These are phyloP conservation scores for Asteroscopus sphinx DNA, from an alignment of 2,888 invertebrate species.

Conservation along the genomic window DNA sequence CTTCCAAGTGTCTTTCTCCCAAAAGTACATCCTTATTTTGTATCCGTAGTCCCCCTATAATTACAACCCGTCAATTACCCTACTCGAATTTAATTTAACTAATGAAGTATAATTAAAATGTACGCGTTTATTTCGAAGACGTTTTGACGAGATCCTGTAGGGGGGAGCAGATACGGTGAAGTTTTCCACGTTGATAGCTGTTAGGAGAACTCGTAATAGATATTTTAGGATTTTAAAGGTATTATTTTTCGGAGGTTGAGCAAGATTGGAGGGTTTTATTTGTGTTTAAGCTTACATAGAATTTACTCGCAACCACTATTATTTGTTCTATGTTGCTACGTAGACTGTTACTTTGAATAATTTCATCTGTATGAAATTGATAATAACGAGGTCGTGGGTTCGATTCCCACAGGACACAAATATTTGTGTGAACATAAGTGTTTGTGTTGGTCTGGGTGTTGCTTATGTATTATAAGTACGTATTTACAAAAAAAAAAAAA, in stretches of 20 bases:
- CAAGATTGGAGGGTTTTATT: slow-evolving; percentile 12
- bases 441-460: no score
- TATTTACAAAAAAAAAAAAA: no score
- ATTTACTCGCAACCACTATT: no score
- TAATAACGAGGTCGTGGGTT: no score
- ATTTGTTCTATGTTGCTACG: no score
- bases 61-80: slow-evolving; percentile 86
- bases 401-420: no score
- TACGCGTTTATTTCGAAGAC: slow-evolving; percentile 82
- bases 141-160: slow-evolving; percentile 66
- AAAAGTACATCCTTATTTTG: slow-evolving; percentile 57
- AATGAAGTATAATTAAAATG: slow-evolving; percentile 90
- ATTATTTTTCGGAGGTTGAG: slow-evolving; percentile 17
- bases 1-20: slow-evolving; percentile 46
- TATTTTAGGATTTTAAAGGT: slow-evolving; percentile 44
- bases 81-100: slow-evolving; percentile 88
- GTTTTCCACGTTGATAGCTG: slow-evolving; percentile 58
- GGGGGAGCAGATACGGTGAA: slow-evolving; percentile 63
- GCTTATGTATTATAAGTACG: no score
- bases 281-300: neutral
- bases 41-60: slow-evolving; percentile 75
- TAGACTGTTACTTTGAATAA: no score
- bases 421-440: no score
- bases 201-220: slow-evolving; percentile 52
- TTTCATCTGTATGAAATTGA: no score